phyloP scores from a whole-genome alignment of 2,113 vertebrate genomes.

The Passer montanus region DNA sequence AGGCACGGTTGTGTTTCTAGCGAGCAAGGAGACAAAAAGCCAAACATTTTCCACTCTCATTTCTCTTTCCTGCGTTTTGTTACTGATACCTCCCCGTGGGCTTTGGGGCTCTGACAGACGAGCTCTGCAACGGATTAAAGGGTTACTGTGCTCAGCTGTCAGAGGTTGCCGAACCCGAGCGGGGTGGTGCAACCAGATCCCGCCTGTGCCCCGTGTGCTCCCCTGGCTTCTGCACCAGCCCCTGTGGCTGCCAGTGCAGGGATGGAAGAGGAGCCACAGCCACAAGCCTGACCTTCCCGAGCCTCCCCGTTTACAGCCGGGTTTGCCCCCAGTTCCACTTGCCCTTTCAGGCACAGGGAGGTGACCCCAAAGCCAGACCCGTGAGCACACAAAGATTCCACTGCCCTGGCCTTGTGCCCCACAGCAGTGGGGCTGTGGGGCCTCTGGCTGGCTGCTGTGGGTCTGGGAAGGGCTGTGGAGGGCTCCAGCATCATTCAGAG shows the following conservation, averaged over 20 bases:
- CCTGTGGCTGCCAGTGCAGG: not conserved
- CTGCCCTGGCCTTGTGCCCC: not conserved
- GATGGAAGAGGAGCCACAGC: not conserved
- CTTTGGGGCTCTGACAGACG: slow-evolving; percentile 62
- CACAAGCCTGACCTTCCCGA: rapidly evolving
- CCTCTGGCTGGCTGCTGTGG: rapidly evolving
- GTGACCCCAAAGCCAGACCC: not conserved
- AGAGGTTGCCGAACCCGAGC: slow-evolving; percentile 21
- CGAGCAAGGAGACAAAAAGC: slow-evolving; percentile 45
- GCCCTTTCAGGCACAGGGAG: not conserved
- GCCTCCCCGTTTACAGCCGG: not conserved
- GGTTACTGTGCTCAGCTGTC: slow-evolving; percentile 69
- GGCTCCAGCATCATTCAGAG: not conserved
- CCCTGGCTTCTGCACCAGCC: not conserved
- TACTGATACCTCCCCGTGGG: slow-evolving; percentile 62
- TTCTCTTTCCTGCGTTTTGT: slow-evolving; percentile 64
- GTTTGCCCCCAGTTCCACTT: not conserved
- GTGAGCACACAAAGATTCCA: rapidly evolving
- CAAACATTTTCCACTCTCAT: slow-evolving; percentile 63
- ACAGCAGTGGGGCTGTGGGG: not conserved
- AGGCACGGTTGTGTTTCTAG: slow-evolving; percentile 27
- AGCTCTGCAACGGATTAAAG: slow-evolving; percentile 67
- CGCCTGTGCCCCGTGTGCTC: not conserved
- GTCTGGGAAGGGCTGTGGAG: not conserved
- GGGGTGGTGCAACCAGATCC: slow-evolving; percentile 31